These are phyloP conservation scores for Hyperoplus immaculatus DNA, from an alignment of 2,797 vertebrate species.

Conservation along the genomic window DNA sequence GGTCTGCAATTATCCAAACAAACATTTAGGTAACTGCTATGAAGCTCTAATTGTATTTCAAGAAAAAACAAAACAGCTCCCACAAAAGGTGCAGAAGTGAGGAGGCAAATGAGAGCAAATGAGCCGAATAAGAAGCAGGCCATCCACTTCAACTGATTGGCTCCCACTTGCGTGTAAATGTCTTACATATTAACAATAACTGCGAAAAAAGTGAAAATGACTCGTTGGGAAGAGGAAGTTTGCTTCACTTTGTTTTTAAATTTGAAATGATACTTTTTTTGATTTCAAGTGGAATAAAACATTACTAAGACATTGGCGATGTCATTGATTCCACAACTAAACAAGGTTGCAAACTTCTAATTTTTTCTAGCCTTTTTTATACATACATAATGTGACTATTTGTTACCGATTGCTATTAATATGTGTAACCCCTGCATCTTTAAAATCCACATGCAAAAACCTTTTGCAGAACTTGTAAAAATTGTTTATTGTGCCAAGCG, in stretches of 20 bases:
- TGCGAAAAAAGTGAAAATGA: background rate
- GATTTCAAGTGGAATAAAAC: too few species aligned
- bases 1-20: background rate
- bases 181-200: background rate
- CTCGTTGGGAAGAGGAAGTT: background rate
- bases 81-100: constrained; percentile 18
- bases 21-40: background rate
- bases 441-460: background rate
- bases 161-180: constrained; percentile 30
- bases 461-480: background rate
- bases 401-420: background rate
- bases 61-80: constrained; percentile 8
- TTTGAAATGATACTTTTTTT: background rate
- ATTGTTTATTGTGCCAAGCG: background rate
- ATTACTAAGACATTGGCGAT: too few species aligned
- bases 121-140: constrained; percentile 39
- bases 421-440: background rate
- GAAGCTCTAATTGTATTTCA: constrained; percentile 10
- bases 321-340: too few species aligned
- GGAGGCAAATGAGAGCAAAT: background rate
- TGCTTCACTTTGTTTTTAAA: background rate
- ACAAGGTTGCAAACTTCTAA: background rate
- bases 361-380: too few species aligned
- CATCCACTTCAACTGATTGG: constrained; percentile 23
- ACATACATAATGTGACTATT: background rate